These are phyloP conservation scores for Neomonachus schauinslandi DNA, from an alignment of 2,113 vertebrate genomes.

Conservation along the genomic window DNA sequence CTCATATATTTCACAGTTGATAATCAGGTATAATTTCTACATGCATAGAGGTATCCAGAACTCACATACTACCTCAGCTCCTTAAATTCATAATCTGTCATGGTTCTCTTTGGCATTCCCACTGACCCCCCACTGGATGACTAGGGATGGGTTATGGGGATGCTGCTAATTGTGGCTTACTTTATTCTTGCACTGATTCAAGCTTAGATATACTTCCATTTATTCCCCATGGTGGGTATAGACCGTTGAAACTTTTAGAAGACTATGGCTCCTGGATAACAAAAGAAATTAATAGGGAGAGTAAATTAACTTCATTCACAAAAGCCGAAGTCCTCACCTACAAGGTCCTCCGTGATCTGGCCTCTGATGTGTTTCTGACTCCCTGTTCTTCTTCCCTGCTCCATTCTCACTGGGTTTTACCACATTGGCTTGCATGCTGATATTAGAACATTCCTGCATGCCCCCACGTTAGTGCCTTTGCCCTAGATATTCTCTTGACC, in stretches of 20 bases:
- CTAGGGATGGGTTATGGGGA: no score
- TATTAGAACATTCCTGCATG: background rate
- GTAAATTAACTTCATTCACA: background rate
- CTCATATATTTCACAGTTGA: background rate
- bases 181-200: background rate
- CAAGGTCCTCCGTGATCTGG: background rate
- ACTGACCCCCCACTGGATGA: background rate
- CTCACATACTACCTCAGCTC: background rate
- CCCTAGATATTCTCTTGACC: background rate
- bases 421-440: background rate
- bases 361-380: background rate
- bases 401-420: background rate
- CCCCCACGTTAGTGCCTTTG: background rate
- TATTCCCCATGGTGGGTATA: background rate
- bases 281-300: constrained; percentile 1
- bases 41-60: background rate
- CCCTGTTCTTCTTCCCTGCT: background rate
- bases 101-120: background rate
- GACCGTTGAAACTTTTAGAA: background rate
- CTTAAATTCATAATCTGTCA: background rate
- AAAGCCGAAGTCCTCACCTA: background rate
- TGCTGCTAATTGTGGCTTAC: background rate
- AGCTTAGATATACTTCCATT: background rate
- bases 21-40: background rate
- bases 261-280: background rate